phyloP scores from a whole-genome alignment of 2,888 invertebrate species.

The Ophioninae sp. region DNA sequence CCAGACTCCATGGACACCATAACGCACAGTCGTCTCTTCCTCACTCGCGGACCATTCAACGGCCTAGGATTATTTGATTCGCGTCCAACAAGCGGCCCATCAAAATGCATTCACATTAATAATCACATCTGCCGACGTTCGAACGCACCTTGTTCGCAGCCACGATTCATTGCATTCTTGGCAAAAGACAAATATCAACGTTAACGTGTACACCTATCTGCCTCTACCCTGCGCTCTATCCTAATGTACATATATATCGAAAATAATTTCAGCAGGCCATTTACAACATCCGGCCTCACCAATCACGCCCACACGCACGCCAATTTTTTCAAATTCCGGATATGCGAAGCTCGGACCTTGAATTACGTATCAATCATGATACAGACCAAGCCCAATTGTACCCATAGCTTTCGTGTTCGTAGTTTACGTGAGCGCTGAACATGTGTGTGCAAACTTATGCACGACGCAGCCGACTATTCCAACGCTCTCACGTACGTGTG shows the following conservation, averaged over 20 bases:
- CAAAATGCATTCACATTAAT: constrained; percentile 76
- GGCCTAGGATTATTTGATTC: constrained; percentile 69
- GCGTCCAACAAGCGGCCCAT: constrained; percentile 72
- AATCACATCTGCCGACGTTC: constrained; percentile 70
- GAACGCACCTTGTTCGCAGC: constrained; percentile 28
- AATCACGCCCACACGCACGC: too few species aligned
- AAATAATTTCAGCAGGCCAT: too few species aligned
- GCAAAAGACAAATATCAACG: constrained; percentile 17
- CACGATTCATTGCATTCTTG: constrained; percentile 33
- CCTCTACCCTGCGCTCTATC: neutral
- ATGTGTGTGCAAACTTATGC: neutral
- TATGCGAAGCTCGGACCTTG: too few species aligned
- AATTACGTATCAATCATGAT: too few species aligned
- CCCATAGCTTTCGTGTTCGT: too few species aligned
- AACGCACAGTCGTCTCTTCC: neutral
- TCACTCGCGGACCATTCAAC: constrained; percentile 5
- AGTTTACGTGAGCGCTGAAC: too few species aligned
- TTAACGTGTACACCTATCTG: neutral
- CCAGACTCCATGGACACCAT: constrained; percentile 8
- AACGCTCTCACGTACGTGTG: neutral
- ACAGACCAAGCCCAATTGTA: too few species aligned
- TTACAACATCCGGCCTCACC: too few species aligned
- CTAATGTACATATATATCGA: too few species aligned
- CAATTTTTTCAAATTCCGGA: too few species aligned
- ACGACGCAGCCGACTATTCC: neutral